Conservation (phyloP, 2,888 invertebrate genomes). For the Phorcus lineatus region DNA sequence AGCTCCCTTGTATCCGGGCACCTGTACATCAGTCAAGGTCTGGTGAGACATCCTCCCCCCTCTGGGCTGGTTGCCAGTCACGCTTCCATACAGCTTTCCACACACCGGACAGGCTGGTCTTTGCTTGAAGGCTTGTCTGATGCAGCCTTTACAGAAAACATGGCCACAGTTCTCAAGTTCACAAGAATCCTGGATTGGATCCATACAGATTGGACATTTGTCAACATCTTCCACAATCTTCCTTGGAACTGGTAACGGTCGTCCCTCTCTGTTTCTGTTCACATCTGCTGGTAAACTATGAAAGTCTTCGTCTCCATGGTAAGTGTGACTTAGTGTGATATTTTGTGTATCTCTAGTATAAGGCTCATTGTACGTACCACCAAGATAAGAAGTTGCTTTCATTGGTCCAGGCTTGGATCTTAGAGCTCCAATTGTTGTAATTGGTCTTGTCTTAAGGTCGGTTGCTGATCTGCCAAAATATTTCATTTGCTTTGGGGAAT, state of each 20-base stretch:
- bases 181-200: constrained; percentile 44
- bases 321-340: background rate
- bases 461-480: no score
- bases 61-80: constrained; percentile 49
- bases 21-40: constrained; percentile 14
- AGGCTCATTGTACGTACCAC: no score
- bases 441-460: background rate
- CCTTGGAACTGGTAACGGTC: no score
- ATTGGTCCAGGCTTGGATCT: background rate
- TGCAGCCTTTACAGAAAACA: constrained; percentile 40
- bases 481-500: no score
- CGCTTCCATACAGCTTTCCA: constrained; percentile 44
- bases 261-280: background rate
- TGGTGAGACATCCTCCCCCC: constrained; percentile 38
- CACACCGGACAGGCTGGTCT: constrained; percentile 76
- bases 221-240: background rate
- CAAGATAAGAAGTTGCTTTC: background rate
- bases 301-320: background rate
- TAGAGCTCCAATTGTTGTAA: background rate
- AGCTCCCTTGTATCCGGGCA: constrained; percentile 38
- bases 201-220: constrained; percentile 55
- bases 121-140: constrained; percentile 35
- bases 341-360: no score
- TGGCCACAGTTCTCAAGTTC: constrained; percentile 46
- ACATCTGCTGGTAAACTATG: background rate